A percentile compares a stretch with the other conserved stretches of the same genome.
phyloP scores from a whole-genome alignment of 1,140 invertebrate species.

The Pentalonia nigronervosa region DNA sequence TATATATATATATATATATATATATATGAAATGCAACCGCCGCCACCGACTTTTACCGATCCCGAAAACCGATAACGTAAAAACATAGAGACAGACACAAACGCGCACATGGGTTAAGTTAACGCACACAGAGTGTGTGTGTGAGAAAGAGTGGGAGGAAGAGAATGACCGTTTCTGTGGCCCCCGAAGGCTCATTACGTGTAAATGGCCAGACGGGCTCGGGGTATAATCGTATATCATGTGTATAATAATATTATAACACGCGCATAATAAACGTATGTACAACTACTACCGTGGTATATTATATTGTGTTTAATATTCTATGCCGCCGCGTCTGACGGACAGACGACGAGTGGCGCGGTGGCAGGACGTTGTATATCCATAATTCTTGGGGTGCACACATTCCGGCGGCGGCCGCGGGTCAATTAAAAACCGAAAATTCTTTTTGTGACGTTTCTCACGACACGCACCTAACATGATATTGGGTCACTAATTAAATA shows the following conservation, averaged over 20 bases:
- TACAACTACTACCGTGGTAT: not conserved
- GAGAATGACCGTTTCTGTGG: not conserved
- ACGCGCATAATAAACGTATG: not conserved
- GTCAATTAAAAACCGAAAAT: slow-evolving; percentile 31
- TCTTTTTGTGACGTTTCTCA: slow-evolving; percentile 16
- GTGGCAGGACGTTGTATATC: not conserved
- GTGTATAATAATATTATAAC: not conserved
- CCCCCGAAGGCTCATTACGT: slow-evolving; percentile 39
- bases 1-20: not conserved
- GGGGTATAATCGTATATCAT: slow-evolving; percentile 1
- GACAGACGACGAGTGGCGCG: not conserved
- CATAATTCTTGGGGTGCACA: not conserved
- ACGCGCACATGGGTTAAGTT: not conserved
- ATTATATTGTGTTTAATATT: not conserved
- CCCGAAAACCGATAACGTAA: slow-evolving; percentile 34
- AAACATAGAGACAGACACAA: not conserved
- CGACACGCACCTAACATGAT: not conserved
- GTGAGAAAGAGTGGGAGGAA: not conserved
- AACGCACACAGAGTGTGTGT: not conserved
- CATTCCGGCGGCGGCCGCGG: not conserved
- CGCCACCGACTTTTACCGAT: slow-evolving; percentile 42
- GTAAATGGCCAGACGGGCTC: not conserved
- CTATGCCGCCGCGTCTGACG: not conserved
- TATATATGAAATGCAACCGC: slow-evolving; percentile 9
- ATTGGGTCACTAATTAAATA: slow-evolving; percentile 10